Evolutionary conservation across 1,140 invertebrate species (phyloP).

Genomic region (Hyposmocoma kahamanoa): DNA sequence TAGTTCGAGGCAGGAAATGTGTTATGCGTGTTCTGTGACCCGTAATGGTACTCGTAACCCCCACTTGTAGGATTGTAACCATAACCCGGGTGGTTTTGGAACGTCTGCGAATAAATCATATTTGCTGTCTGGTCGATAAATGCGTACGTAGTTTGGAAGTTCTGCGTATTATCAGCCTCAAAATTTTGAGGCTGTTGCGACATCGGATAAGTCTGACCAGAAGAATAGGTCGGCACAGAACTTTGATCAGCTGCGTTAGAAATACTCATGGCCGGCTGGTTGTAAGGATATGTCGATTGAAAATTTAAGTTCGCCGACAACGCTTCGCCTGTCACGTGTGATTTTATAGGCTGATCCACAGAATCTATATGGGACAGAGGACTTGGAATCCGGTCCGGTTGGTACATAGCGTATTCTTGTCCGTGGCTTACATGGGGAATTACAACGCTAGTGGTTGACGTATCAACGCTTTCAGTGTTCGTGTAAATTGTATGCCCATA

Average conservation of each 20-base stretch:
- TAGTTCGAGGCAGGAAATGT: slow-evolving; percentile 16
- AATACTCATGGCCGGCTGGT: slow-evolving; percentile 6
- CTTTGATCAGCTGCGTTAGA: slow-evolving; percentile 1
- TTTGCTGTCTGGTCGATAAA: slow-evolving; percentile 25
- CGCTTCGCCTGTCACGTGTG: slow-evolving; percentile 61
- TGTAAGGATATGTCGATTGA: slow-evolving; percentile 19
- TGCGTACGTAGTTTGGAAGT: slow-evolving; percentile 21
- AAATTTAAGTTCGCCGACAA: slow-evolving; percentile 28
- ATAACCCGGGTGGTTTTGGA: slow-evolving; percentile 74
- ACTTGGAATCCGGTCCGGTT: slow-evolving; percentile 21
- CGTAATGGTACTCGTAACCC: slow-evolving; percentile 72
- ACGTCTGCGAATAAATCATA: slow-evolving; percentile 43
- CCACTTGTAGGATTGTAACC: slow-evolving; percentile 64
- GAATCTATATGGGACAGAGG: slow-evolving; percentile 45
- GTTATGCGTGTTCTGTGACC: slow-evolving; percentile 57
- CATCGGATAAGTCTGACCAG: neutral
- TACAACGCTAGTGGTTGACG: slow-evolving; percentile 29
- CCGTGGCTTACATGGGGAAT: slow-evolving; percentile 11
- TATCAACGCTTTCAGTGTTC: slow-evolving; percentile 28
- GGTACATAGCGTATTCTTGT: slow-evolving; percentile 10
- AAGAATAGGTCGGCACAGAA: slow-evolving; percentile 19
- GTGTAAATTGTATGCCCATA: slow-evolving; percentile 40
- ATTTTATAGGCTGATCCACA: slow-evolving; percentile 60
- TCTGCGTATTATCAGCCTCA: slow-evolving; percentile 6
- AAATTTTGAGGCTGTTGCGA: neutral